Conservation (phyloP, 1,140 invertebrate species). For the Heliconius eleuchia region DNA sequence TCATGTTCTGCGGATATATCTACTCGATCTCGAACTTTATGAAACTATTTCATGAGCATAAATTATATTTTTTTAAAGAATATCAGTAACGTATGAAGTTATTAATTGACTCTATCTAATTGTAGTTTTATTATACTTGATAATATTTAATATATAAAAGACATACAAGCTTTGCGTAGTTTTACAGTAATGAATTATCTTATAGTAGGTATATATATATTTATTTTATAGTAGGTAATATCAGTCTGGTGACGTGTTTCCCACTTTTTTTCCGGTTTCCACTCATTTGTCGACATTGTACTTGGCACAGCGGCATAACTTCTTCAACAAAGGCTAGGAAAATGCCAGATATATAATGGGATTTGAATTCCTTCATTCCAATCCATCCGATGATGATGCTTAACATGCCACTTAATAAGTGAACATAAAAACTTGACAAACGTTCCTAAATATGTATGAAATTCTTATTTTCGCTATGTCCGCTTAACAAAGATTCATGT, state of each 20-base stretch:
- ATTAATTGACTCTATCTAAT: background rate
- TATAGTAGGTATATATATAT: no score
- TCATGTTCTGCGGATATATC: slow-evolving; percentile 9
- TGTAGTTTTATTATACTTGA: background rate
- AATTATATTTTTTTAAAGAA: background rate
- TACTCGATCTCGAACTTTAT: slow-evolving; percentile 12
- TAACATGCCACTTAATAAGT: background rate
- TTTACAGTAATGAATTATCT: no score
- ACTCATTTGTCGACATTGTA: background rate
- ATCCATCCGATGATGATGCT: background rate
- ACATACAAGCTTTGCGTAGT: no score
- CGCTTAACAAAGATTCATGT: slow-evolving; percentile 33
- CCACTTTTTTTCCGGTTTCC: background rate
- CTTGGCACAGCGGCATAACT: no score
- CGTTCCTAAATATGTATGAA: background rate
- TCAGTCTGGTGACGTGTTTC: background rate
- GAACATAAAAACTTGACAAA: background rate
- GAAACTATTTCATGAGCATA: background rate
- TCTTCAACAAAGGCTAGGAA: background rate
- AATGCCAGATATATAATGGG: background rate
- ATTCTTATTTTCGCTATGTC: background rate
- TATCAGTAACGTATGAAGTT: background rate
- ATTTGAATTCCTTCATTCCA: background rate
- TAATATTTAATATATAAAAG: background rate
- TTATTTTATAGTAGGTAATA: background rate